Evolutionary conservation across 2,888 invertebrate species (phyloP).

Genomic region (Morpho deidamia): DNA sequence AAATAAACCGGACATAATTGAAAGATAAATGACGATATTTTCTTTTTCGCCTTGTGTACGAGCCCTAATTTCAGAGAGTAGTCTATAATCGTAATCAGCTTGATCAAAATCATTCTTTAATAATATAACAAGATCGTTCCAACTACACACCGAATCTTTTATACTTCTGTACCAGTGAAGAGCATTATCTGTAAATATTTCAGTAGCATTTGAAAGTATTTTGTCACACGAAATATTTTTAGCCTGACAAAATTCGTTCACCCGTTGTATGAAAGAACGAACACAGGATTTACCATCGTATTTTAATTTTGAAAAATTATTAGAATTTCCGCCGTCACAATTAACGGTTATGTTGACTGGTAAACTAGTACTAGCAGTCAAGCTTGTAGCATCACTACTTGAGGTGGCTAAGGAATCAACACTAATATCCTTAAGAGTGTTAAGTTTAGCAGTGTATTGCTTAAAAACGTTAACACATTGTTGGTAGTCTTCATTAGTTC

Average conservation of each 20-base stretch:
- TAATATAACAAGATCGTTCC: slow-evolving; percentile 8
- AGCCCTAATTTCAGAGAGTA: slow-evolving; percentile 16
- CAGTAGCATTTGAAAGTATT: slow-evolving; percentile 11
- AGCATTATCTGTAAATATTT: slow-evolving; percentile 19
- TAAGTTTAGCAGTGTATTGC: too few relatives aligned
- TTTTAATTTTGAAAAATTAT: too few relatives aligned
- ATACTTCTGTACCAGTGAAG: slow-evolving; percentile 19
- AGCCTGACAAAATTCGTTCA: slow-evolving; percentile 10
- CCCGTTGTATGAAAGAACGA: slow-evolving; percentile 11
- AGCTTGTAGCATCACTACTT: too few relatives aligned
- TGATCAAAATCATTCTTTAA: slow-evolving; percentile 6
- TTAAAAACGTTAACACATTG: too few relatives aligned
- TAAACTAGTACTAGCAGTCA: too few relatives aligned
- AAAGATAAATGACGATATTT: slow-evolving; percentile 19
- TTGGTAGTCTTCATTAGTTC: too few relatives aligned
- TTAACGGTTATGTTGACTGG: too few relatives aligned
- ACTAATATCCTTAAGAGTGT: too few relatives aligned
- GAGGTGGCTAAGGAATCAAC: too few relatives aligned
- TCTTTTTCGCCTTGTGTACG: slow-evolving; percentile 18
- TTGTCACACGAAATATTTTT: slow-evolving; percentile 7
- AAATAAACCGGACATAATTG: slow-evolving; percentile 17
- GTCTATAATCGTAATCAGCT: neutral
- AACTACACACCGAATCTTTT: slow-evolving; percentile 2
- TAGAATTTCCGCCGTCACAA: too few relatives aligned
- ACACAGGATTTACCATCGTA: slow-evolving; percentile 1